Percentiles rank a stretch among this genome's conserved stretches.
phyloP scores from a whole-genome alignment of 2,888 invertebrate species.

The Tetropium fuscum region DNA sequence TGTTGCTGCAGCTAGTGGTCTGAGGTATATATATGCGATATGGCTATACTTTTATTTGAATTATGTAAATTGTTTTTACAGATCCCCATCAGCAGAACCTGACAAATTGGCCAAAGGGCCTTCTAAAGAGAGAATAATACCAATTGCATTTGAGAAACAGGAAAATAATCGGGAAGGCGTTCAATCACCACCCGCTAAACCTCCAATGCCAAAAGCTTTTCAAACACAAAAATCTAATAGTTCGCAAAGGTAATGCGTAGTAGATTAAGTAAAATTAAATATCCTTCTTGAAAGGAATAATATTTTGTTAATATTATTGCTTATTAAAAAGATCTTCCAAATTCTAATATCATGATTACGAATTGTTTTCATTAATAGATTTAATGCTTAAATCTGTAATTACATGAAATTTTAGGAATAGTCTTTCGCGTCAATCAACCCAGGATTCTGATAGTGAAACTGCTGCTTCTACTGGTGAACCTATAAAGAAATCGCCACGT shows the following conservation, averaged over 20 bases:
- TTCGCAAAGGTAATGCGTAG: constrained; percentile 59
- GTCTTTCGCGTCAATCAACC: constrained; percentile 74
- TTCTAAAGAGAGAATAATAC: constrained; percentile 76
- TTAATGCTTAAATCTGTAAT: too few relatives aligned
- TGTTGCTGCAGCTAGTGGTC: constrained; percentile 60
- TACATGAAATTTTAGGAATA: constrained; percentile 51
- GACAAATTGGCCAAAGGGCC: constrained; percentile 58
- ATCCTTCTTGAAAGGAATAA: neutral
- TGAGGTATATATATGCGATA: constrained; percentile 40
- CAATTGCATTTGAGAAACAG: constrained; percentile 69
- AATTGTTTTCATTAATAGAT: too few relatives aligned
- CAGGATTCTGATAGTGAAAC: constrained; percentile 79
- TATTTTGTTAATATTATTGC: too few relatives aligned
- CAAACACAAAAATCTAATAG: constrained; percentile 66
- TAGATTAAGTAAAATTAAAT: neutral
- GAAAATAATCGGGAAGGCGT: constrained; percentile 55
- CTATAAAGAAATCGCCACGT: constrained; percentile 88
- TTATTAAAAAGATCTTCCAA: too few relatives aligned
- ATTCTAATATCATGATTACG: too few relatives aligned
- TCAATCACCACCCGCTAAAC: constrained; percentile 63
- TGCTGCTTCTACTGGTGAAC: constrained; percentile 72
- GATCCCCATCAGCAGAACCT: constrained; percentile 60
- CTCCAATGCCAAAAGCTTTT: constrained; percentile 66
- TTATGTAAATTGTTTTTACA: constrained; percentile 50
- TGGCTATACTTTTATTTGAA: neutral